Evolutionary conservation across 1,140 invertebrate genomes (phyloP), one percentile per base, ranked within the genome.

Genomic region (Leucophenga varia): DNA sequence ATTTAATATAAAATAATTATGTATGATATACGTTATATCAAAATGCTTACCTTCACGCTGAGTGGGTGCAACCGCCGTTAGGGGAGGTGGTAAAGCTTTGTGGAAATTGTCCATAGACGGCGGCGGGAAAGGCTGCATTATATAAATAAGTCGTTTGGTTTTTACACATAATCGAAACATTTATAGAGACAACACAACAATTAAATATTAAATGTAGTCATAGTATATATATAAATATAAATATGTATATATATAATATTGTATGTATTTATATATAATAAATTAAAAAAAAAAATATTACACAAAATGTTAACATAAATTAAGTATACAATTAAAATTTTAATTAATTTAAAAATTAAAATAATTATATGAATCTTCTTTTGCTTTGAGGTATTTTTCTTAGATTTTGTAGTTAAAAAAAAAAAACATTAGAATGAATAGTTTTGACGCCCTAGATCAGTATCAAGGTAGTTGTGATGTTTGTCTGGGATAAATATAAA

Each of bases 91-190:
- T 72, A 95, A 88, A 72, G 91, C 89, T 84, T n/a, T 95, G 93
- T 79, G 93, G 91, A 81, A 93, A 93, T 84, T 95, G 91, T 75
- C 91, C 89, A 81, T 95, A 95, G 76, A 94, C 90, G 79, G 91
- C 90, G 79, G 91, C 88, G 76, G 93, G 91, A 79, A 93, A 95
- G 79, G 92, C 91, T 88, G 90, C 84, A 83, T 83, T 86, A 85
- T 83, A 84, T 83, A 84, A 80, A 83, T 80, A 80, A 76, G 74
- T 72, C 70, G 58, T 64, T 70, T 72, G 56, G 69, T 69, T 65
- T 68, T 70, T 73, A 73, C 71, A 74, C 67, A 72, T 59, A 71
- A 52, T 74, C 68, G 60, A 74, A 74, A 72, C 65, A 74, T 73
- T 71, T 64, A 73, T 67, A 50, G 60, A 74, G 63, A 74, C 67